Evolutionary conservation across 1,140 invertebrate species (phyloP).

Genomic region (Drosophila micromelanica): DNA sequence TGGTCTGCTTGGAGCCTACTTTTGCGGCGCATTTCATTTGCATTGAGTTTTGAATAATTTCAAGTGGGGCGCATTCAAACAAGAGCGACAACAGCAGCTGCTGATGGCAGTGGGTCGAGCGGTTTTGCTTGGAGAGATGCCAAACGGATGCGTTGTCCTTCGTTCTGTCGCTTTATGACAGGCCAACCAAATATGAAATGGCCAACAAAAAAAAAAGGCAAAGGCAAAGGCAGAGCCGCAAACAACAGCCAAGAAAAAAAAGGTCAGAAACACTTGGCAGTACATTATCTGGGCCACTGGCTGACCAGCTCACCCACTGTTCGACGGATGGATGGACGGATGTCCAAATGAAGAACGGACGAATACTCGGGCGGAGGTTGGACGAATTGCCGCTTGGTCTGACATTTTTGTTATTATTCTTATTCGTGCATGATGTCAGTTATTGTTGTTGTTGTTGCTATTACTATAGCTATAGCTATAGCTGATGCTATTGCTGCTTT

Average conservation of each 20-base stretch:
- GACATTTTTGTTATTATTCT: slow-evolving; percentile 82
- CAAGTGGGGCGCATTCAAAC: slow-evolving; percentile 36
- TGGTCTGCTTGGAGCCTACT: slow-evolving; percentile 22
- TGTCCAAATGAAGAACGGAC: background rate
- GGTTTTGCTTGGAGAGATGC: slow-evolving; percentile 48
- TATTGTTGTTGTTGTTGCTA: slow-evolving; percentile 29
- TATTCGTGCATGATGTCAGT: slow-evolving; percentile 65
- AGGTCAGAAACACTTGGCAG: slow-evolving; percentile 81
- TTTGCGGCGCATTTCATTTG: slow-evolving; percentile 63
- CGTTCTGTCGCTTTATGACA: slow-evolving; percentile 39
- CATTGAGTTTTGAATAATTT: slow-evolving; percentile 67
- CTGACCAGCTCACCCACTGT: slow-evolving; percentile 40
- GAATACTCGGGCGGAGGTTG: background rate
- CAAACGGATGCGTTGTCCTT: slow-evolving; percentile 56
- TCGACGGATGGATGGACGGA: slow-evolving; percentile 1
- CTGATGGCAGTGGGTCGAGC: slow-evolving; percentile 26
- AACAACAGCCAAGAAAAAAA: slow-evolving; percentile 48
- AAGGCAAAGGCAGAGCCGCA: background rate
- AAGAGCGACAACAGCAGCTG: slow-evolving; percentile 41
- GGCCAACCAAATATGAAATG: slow-evolving; percentile 68
- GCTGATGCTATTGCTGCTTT: slow-evolving; percentile 49
- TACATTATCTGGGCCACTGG: slow-evolving; percentile 80
- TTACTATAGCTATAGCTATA: slow-evolving; percentile 12
- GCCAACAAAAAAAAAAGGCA: slow-evolving; percentile 31
- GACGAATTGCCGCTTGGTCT: slow-evolving; percentile 55